Conservation (phyloP, 2,113 vertebrate species). For the Festucalex cinctus region DNA sequence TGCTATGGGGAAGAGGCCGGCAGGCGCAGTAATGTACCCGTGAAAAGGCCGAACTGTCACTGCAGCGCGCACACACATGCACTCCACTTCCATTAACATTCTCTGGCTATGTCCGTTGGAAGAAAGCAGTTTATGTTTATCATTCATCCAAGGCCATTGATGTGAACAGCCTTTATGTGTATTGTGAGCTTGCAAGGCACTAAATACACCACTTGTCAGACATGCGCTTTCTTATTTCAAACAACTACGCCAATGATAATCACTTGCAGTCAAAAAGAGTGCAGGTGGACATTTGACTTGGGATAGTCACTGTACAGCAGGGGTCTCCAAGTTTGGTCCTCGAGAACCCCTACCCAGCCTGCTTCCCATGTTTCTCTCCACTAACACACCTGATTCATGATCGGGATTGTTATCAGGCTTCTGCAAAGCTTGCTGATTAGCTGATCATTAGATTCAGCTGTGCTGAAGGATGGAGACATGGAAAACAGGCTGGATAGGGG, state of each 20-base stretch:
- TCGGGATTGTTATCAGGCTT: too few relatives aligned
- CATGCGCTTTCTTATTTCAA: neutral
- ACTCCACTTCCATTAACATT: slow-evolving; percentile 37
- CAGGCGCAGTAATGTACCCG: slow-evolving; percentile 65
- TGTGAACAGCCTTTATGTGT: slow-evolving; percentile 11
- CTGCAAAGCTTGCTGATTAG: too few relatives aligned
- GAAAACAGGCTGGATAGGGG: too few relatives aligned
- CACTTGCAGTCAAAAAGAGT: neutral
- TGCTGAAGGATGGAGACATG: too few relatives aligned
- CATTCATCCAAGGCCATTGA: slow-evolving; percentile 40
- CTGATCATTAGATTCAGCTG: too few relatives aligned
- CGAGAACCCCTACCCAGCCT: too few relatives aligned
- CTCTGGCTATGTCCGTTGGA: slow-evolving; percentile 54
- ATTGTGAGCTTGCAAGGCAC: neutral
- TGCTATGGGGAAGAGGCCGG: slow-evolving; percentile 72
- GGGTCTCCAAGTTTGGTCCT: too few relatives aligned
- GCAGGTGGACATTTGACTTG: neutral
- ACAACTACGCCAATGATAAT: neutral
- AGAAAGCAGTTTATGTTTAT: slow-evolving; percentile 63
- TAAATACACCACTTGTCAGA: slow-evolving; percentile 1
- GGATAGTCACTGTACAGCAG: neutral
- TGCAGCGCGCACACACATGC: slow-evolving; percentile 42
- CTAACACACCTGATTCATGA: too few relatives aligned
- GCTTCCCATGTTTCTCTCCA: too few relatives aligned
- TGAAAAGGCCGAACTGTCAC: slow-evolving; percentile 77